Evolutionary conservation across 2,113 vertebrate genomes (phyloP).

Genomic region (Sporophila hypoxantha): DNA sequence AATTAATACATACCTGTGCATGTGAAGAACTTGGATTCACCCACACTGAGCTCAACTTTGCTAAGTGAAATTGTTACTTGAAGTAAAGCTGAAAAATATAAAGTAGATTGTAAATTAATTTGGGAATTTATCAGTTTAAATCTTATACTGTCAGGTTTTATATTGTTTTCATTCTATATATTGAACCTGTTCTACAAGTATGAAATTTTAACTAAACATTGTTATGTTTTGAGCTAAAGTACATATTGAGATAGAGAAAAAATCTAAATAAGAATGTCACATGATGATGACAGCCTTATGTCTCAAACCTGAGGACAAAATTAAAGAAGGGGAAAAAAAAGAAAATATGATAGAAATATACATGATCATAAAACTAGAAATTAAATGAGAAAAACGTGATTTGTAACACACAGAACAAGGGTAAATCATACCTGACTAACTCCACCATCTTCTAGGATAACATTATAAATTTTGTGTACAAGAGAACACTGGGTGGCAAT

Average conservation of each 20-base stretch:
- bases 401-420: not conserved
- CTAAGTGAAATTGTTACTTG: slow-evolving; percentile 97
- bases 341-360: not conserved
- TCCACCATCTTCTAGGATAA: not conserved
- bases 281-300: rapidly evolving
- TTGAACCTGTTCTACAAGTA: not conserved
- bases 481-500: not conserved
- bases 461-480: not conserved
- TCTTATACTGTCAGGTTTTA: not conserved
- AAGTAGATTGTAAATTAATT: not conserved
- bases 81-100: slow-evolving; percentile 81
- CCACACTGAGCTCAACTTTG: slow-evolving; percentile 96
- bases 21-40: slow-evolving; percentile 98
- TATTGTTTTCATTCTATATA: not conserved
- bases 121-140: not conserved
- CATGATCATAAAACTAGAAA: not conserved
- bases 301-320: not conserved
- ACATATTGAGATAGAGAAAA: not conserved
- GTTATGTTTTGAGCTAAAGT: not conserved
- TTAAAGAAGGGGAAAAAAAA: not conserved
- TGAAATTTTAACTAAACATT: not conserved
- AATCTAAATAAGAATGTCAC: not conserved
- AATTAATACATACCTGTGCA: slow-evolving; percentile 83
- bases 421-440: not conserved
- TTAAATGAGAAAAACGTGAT: not conserved